Percentiles rank a stretch among this genome's conserved stretches.
Conservation (phyloP, 2,888 invertebrate species). For the Papilio elwesi region DNA sequence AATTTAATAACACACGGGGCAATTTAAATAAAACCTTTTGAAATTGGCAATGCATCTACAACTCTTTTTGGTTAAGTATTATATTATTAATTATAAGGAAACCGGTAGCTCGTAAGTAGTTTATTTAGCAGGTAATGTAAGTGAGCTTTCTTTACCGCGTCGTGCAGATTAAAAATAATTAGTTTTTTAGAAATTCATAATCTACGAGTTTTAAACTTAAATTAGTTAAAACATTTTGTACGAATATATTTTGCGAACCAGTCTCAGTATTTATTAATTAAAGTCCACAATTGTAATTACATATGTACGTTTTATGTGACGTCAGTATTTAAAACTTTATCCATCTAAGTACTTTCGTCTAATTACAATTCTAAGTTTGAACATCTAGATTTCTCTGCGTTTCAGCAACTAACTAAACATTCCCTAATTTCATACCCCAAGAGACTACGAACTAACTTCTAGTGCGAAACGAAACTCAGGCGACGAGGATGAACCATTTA, state of each 20-base stretch:
- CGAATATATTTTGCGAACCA: neutral
- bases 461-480: constrained; percentile 73
- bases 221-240: neutral
- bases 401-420: constrained; percentile 69
- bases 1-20: no score
- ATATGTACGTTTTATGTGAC: constrained; percentile 39
- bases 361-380: constrained; percentile 41
- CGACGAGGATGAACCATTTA: constrained; percentile 56
- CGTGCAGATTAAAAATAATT: no score
- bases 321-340: constrained; percentile 42
- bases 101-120: no score
- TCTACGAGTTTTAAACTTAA: neutral
- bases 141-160: no score
- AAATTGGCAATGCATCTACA: no score
- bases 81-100: no score
- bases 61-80: no score
- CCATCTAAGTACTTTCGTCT: constrained; percentile 44
- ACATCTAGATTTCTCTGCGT: constrained; percentile 41
- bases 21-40: no score
- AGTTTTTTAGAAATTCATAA: no score
- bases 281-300: neutral
- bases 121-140: no score
- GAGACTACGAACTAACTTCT: constrained; percentile 69
- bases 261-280: constrained; percentile 1
- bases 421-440: constrained; percentile 68